Evolutionary conservation across 2,888 invertebrate species (phyloP), one percentile per base, ranked within the genome.

Genomic region (Hypena proboscidalis): DNA sequence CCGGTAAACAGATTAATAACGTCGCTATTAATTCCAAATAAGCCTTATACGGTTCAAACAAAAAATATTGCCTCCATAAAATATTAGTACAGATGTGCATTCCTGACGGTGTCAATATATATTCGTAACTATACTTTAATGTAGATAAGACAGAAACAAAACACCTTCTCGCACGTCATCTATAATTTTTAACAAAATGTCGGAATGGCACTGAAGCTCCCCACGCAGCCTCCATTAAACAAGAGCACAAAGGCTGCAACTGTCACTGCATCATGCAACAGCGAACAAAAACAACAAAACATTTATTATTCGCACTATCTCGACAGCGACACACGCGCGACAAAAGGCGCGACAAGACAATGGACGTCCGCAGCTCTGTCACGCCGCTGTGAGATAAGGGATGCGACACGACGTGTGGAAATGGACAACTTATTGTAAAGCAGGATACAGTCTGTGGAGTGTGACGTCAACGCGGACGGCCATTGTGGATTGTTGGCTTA

Each of bases 281-380:
- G 49, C 50, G 11, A 59, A 63, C 61, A 61, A 58, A 44, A 55
- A 48, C 59, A 58, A 71, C 66, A 66, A 62, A 41, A 47, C 58
- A 51, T 60, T 66, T 58, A 72, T 67, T 71, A 62, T 65, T 53
- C 59, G 50, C 66, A 59, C 69, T 75, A 75, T 75, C 74, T 73
- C 61, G 65, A 54, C 67, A 65, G 40, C 33, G 41, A 30, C 32
- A 44, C 29, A 29, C 49, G 44, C 38, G 47, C 54, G 53, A 63
- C 59, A 62, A 58, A 38, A 44, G 35, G 39, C 37, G 48, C 40
- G 51, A 57, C 62, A 47, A 70, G 60, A 76, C 75, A 75, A 74
- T 63, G 56, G 61, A 46, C 68, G 58, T 74, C 74, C 68, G 63
- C 48, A 45, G 62, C 53, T 49, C 58, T 60, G 64, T 42, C 67